phyloP scores from a whole-genome alignment of 2,797 vertebrate genomes.

The Pitangus sulphuratus region DNA sequence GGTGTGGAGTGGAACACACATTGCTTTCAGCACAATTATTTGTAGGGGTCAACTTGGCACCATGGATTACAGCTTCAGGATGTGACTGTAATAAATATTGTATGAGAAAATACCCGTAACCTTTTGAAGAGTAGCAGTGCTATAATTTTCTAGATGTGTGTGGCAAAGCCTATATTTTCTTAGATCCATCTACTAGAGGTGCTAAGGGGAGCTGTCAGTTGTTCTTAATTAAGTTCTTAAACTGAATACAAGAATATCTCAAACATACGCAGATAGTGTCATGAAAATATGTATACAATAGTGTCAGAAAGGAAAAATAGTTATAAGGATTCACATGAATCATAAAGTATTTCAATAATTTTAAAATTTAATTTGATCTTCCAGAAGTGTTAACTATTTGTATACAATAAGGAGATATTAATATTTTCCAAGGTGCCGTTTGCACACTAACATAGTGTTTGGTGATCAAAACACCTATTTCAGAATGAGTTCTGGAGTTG shows the following conservation, averaged over 20 bases:
- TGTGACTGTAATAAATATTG: neutral
- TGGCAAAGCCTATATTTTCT: neutral
- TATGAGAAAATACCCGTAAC: neutral
- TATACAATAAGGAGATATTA: neutral
- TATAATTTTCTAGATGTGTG: neutral
- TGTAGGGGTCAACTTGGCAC: neutral
- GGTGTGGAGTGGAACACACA: neutral
- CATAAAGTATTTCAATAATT: neutral
- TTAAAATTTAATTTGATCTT: neutral
- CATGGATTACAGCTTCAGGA: neutral
- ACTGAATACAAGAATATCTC: neutral
- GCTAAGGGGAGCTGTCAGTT: neutral
- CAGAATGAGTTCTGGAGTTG: neutral
- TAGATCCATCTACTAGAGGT: neutral
- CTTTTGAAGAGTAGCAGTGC: neutral
- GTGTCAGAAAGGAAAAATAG: neutral
- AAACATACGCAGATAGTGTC: neutral
- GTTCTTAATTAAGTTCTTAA: neutral
- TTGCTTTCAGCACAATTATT: neutral
- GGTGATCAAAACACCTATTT: neutral
- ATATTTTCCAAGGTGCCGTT: neutral
- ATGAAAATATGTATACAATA: neutral
- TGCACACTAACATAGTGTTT: rapidly evolving
- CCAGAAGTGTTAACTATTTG: neutral
- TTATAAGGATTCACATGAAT: neutral